These are phyloP conservation scores for Drosophila sturtevanti DNA, from an alignment of 1,140 invertebrate species.

Conservation along the genomic window DNA sequence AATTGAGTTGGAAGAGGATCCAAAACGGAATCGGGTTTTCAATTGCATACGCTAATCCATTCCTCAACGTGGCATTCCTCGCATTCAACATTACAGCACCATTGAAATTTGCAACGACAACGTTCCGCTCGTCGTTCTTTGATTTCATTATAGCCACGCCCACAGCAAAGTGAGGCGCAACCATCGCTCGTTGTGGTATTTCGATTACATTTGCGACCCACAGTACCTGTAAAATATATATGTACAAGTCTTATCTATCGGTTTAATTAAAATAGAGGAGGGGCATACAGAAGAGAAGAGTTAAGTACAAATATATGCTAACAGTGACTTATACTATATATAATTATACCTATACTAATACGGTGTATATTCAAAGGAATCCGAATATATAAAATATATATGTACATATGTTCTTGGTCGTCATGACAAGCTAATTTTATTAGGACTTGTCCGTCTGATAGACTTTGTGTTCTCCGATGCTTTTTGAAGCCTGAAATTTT, in stretches of 20 bases:
- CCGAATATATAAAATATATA: too few relatives aligned
- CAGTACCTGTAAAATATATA: constrained; percentile 85
- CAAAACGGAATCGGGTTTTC: constrained; percentile 37
- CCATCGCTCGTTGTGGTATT: constrained; percentile 88
- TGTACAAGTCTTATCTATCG: neutral
- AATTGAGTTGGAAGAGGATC: neutral
- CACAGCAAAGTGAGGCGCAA: constrained; percentile 94
- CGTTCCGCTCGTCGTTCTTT: constrained; percentile 89
- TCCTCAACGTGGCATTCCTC: constrained; percentile 91
- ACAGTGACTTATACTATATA: too few relatives aligned
- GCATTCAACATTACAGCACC: constrained; percentile 96
- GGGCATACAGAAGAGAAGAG: too few relatives aligned
- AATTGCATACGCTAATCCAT: constrained; percentile 93
- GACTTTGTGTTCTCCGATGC: too few relatives aligned
- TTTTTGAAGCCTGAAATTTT: too few relatives aligned
- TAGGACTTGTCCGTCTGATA: too few relatives aligned
- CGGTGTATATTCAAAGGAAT: too few relatives aligned
- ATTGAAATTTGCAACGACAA: constrained; percentile 95
- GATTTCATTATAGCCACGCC: constrained; percentile 93
- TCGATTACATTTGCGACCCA: constrained; percentile 91
- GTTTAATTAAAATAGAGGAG: too few relatives aligned
- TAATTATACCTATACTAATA: too few relatives aligned
- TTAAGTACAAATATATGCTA: too few relatives aligned
- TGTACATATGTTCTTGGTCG: too few relatives aligned
- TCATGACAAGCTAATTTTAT: too few relatives aligned